Conservation (phyloP, 30 jellyfish, hydroid and myxozoan species). For the Cassiopea andromeda region DNA sequence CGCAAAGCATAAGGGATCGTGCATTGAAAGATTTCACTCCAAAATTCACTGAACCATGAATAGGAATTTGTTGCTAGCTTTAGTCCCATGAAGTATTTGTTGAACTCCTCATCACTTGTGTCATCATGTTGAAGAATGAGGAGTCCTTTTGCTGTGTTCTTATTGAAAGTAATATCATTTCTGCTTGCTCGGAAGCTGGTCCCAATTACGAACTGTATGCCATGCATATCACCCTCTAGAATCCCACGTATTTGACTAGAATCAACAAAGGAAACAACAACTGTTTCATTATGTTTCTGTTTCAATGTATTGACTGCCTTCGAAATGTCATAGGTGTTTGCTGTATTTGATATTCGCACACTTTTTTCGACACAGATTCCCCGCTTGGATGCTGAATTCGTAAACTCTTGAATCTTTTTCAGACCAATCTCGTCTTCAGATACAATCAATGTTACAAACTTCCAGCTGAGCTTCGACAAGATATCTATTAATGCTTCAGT, state of each 20-base stretch:
- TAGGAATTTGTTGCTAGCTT: slow-evolving; percentile 7
- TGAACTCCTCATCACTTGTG: background rate
- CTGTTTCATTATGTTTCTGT: slow-evolving; percentile 25
- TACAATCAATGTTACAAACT: slow-evolving; percentile 56
- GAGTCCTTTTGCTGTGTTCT: slow-evolving; percentile 7
- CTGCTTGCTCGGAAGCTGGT: slow-evolving; percentile 34
- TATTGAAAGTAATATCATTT: background rate
- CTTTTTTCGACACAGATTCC: slow-evolving; percentile 54
- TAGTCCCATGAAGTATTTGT: slow-evolving; percentile 26
- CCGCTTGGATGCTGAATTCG: background rate
- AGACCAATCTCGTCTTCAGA: slow-evolving; percentile 65
- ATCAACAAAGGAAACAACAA: slow-evolving; percentile 43
- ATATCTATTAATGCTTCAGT: slow-evolving; percentile 53
- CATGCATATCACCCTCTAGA: slow-evolving; percentile 18
- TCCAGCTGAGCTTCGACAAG: slow-evolving; percentile 56
- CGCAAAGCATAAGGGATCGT: background rate
- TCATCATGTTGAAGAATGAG: slow-evolving; percentile 15
- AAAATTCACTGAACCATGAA: slow-evolving; percentile 63
- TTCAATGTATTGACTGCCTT: background rate
- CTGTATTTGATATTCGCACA: slow-evolving; percentile 21
- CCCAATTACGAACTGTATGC: background rate
- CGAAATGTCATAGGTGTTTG: background rate
- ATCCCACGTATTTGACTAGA: slow-evolving; percentile 51
- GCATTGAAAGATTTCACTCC: slow-evolving; percentile 80
- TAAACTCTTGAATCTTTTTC: slow-evolving; percentile 17